Evolutionary conservation across 2,888 invertebrate species (phyloP), one percentile per base, ranked within the genome.

Genomic region (Luperina nickerlii): DNA sequence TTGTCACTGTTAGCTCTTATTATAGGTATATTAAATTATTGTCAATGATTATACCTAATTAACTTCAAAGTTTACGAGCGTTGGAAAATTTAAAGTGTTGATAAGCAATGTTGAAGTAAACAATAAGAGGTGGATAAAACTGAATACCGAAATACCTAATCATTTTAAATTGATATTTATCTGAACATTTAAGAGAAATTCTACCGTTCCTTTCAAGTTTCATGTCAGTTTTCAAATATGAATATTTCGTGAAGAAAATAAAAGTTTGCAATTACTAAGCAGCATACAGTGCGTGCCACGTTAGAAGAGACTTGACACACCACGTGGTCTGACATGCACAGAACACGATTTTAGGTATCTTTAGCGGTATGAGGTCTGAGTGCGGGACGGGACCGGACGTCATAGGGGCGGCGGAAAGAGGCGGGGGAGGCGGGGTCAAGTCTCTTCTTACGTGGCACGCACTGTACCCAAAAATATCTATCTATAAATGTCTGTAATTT

Each of bases 1-100:
- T 54, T 68, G 74, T 76, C n/a, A 84, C 72, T 87, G 57, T 80
- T 74, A 70, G 62, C 45, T 63, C 69, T 38, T 48, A 48, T 38
- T 48, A 48, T n/a, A 57, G 24, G 57, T 60, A 76, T 48, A 74
- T 72, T 9, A 80, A 77, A 69, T 79, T 73, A 67, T 63, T 42
- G 27, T 63, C 72, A 67, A 48, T 65, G 67, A 71, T 70, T 78
- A 45, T 68, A 32, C 32, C 32, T 32, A 83, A 86, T 67, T 72
- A 62, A 68, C 69, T 74, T 60, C 45, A 60, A 76, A 76, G 18
- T 76, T 68, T 54, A 80, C 54, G 27, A 76, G 32, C 62, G 73
- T 72, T 62, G 85, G 85, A 85, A 85, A 77, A 85, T 85, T 85
- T 74, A 85, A n/a, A 38, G 73, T 27, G 8, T 27, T n/a, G 85